Conservation (phyloP, 2,888 invertebrate species). For the Drosophila borborema region DNA sequence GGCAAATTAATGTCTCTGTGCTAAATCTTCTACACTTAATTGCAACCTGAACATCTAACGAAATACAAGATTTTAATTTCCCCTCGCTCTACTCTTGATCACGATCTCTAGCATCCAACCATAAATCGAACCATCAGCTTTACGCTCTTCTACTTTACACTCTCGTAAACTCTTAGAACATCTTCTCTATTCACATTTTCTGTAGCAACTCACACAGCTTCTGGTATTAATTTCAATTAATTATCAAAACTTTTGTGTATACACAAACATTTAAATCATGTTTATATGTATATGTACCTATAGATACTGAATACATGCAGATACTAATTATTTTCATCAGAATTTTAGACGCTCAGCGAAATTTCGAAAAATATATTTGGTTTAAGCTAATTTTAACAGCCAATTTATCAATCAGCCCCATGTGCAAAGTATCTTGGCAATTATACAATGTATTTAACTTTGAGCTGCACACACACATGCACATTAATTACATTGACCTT, state of each 20-base stretch:
- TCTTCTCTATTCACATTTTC: background rate
- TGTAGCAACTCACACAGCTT: background rate
- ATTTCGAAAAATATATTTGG: background rate
- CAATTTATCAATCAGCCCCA: slow-evolving; percentile 50
- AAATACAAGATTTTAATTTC: background rate
- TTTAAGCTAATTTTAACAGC: slow-evolving; percentile 34
- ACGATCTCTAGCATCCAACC: background rate
- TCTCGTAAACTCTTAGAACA: background rate
- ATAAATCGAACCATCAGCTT: background rate
- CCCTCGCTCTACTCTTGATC: background rate
- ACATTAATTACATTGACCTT: slow-evolving; percentile 58
- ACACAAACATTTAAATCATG: slow-evolving; percentile 11
- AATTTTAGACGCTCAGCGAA: slow-evolving; percentile 3
- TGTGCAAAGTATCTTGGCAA: slow-evolving; percentile 44
- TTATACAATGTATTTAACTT: slow-evolving; percentile 16
- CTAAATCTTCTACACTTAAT: background rate
- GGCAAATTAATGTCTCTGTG: background rate
- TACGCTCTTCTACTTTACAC: background rate
- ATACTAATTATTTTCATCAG: background rate
- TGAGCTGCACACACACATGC: slow-evolving; percentile 7
- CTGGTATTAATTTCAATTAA: slow-evolving; percentile 7
- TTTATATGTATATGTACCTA: slow-evolving; percentile 6
- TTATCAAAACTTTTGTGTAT: slow-evolving; percentile 2
- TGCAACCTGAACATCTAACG: background rate
- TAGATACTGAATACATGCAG: no score